Evolutionary conservation across 2,797 vertebrate species (phyloP).

Genomic region (Amblyraja radiata): DNA sequence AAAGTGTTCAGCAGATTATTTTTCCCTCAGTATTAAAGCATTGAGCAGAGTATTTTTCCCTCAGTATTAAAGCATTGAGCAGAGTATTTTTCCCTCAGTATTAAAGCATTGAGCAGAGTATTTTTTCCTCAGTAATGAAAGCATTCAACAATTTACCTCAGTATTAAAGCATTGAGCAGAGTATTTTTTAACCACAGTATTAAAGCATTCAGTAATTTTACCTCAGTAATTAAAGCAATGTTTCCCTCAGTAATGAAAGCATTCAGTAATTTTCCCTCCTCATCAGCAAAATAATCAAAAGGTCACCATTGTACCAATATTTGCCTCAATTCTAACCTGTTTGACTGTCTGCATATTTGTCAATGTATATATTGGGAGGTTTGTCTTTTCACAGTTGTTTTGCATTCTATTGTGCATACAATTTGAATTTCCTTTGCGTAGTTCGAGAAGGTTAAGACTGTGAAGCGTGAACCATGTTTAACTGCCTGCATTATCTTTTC

Average conservation of each 20-base stretch:
- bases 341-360: not conserved
- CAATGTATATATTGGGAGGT: not conserved
- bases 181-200: no score
- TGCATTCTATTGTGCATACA: conserved; percentile 17
- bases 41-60: no score
- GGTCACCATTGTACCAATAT: conserved; percentile 19
- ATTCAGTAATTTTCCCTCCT: not conserved
- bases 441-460: not conserved
- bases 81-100: no score
- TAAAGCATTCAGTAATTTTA: no score
- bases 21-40: no score
- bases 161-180: no score
- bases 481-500: conserved; percentile 2
- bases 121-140: no score
- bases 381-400: not conserved
- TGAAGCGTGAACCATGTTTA: conserved; percentile 10
- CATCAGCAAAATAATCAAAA: not conserved
- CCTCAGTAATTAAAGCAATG: no score
- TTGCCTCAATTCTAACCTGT: not conserved
- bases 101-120: no score
- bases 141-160: no score
- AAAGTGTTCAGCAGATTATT: no score
- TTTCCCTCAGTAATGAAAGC: not conserved
- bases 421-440: conserved; percentile 9
- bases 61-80: no score